Base-by-base conservation (phyloP, 2,113 vertebrate genomes). In the Rhodinocichla rosea region DNA sequence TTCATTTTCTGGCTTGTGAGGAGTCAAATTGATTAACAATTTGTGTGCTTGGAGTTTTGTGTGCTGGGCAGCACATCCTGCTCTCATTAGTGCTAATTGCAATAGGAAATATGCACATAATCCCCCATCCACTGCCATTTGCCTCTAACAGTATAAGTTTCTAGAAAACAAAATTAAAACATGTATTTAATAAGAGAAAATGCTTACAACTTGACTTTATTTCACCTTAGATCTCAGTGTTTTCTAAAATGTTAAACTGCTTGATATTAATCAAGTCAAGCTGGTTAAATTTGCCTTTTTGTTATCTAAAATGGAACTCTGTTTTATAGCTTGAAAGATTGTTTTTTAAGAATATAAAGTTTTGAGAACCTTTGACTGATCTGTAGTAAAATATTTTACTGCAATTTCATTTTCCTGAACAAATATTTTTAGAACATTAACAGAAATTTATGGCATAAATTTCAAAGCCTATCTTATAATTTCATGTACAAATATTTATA, bases 351-450 rank as follows among this genome's bases (percentile, higher is more conserved):
- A 91, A 89, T 93, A 94, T 85, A 52, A 94, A 94, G 70, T 92
- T 96, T 83, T 92, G 73, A 96, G 83, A 94, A 95, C 92, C 85
- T 95, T 95, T 95, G 86, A 95, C 95, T 95, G 71, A 55, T 93
- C 83, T 90, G 57, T 73, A 89, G 88, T 93, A 93, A 96, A 96
- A 91, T 91, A 97, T 95, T 96, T 96, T 87, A 89, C 92, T 95
- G 90, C 73, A 89, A 95, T 92, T 94, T 94, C 75, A 87, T 97
- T 96, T 93, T 76, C 92, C 67, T 92, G 87, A 76, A 79, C 73
- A 97, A 96, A 93, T 96, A 95, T 96, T 96, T 97, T 91, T 83
- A 87, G 75, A 92, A 94, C 91, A 94, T 97, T 94, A 95, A 80
- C 93, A 89, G 90, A 97, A 95, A 96, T 89, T 74, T 87, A 92